Conservation (phyloP, 2,797 vertebrate genomes). For the Yasuhikotakia modesta region DNA sequence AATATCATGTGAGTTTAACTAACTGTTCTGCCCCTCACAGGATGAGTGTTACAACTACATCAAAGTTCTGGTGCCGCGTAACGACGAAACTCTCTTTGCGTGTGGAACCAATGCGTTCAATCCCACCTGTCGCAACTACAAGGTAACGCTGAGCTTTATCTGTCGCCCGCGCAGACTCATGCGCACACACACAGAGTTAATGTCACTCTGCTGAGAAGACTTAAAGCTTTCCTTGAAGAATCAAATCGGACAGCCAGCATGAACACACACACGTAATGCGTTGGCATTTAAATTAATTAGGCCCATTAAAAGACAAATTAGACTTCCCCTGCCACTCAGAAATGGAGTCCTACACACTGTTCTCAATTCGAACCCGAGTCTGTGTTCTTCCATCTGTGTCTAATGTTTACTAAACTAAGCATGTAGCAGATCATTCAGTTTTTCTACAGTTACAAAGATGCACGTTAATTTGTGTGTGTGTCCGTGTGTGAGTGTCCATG, state of each 20-base stretch:
- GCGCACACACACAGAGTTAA: not conserved
- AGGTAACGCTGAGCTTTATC: slow-evolving; percentile 71
- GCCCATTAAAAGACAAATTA: not conserved
- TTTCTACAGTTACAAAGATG: too few relatives aligned
- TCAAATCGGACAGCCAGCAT: not conserved
- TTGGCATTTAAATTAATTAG: slow-evolving; percentile 24
- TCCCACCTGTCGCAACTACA: slow-evolving; percentile 91
- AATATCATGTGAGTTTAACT: slow-evolving; percentile 30
- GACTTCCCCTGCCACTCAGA: not conserved
- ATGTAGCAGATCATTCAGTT: not conserved
- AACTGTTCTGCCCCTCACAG: slow-evolving; percentile 70
- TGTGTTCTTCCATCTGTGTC: not conserved
- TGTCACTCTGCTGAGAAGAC: not conserved
- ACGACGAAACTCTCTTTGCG: slow-evolving; percentile 85
- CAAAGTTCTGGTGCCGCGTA: slow-evolving; percentile 88
- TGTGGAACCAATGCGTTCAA: slow-evolving; percentile 96
- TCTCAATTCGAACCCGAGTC: too few relatives aligned
- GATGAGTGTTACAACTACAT: slow-evolving; percentile 97
- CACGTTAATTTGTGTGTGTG: not conserved
- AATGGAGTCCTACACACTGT: not conserved
- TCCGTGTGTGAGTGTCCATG: not conserved
- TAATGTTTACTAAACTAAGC: not conserved
- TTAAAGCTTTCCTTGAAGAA: slow-evolving; percentile 14
- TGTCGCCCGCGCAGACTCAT: slow-evolving; percentile 14
- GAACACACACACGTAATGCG: not conserved